These are phyloP conservation scores for Patiria miniata DNA, from an alignment of 35 echinoderm and acorn worm species.

Conservation along the genomic window DNA sequence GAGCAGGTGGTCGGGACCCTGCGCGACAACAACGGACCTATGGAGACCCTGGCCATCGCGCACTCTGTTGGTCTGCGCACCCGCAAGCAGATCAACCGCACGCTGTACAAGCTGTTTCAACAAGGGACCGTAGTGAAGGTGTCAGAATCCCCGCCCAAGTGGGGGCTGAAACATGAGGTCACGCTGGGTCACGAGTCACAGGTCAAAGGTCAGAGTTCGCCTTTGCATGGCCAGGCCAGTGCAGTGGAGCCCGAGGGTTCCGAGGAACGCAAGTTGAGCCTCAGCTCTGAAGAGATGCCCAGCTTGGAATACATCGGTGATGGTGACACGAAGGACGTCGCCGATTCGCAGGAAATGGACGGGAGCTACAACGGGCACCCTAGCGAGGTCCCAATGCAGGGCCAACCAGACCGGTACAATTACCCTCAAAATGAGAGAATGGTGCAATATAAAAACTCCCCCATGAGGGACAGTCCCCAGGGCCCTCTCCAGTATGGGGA, in stretches of 20 bases:
- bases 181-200: conserved; percentile 32
- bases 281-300: not conserved
- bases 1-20: conserved; percentile 44
- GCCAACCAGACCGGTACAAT: not conserved
- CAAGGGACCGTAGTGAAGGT: conserved; percentile 58
- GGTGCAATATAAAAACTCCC: conserved; percentile 29
- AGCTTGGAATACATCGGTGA: conserved; percentile 29
- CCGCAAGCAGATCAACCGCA: conserved; percentile 66
- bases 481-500: not conserved
- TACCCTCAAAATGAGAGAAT: conserved; percentile 29
- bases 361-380: not conserved
- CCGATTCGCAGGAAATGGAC: not conserved
- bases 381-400: not conserved
- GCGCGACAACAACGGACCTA: conserved; percentile 50
- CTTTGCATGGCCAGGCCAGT: conserved; percentile 13
- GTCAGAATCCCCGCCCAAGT: conserved; percentile 67
- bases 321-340: not conserved
- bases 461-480: not conserved
- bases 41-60: conserved; percentile 61
- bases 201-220: conserved; percentile 26
- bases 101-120: conserved; percentile 53
- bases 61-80: conserved; percentile 35
- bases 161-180: conserved; percentile 69
- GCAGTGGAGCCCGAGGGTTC: not conserved
- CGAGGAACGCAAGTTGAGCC: not conserved